These are phyloP conservation scores for Lithodes maja DNA, from an alignment of 2,888 invertebrate genomes.

Conservation along the genomic window DNA sequence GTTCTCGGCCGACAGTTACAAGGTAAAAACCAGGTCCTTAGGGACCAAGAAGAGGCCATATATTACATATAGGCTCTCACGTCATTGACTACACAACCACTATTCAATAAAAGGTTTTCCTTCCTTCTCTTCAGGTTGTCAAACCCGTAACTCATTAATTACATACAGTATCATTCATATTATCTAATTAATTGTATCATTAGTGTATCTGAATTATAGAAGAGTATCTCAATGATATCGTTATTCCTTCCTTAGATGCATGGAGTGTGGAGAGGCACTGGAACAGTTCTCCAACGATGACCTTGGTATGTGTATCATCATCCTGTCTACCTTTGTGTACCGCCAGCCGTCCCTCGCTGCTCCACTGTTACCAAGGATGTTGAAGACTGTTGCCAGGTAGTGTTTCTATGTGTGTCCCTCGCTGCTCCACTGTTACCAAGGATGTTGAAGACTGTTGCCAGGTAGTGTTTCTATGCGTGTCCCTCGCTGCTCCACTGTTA, in stretches of 20 bases:
- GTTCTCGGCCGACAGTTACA: no score
- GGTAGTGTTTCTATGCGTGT: constrained; percentile 79
- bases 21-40: no score
- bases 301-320: constrained; percentile 93
- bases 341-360: constrained; percentile 97
- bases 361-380: constrained; percentile 91
- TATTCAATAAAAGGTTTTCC: no score
- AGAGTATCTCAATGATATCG: not conserved
- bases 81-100: no score
- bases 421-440: constrained; percentile 96
- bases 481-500: no score
- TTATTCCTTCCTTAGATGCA: constrained; percentile 78
- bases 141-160: no score
- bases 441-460: constrained; percentile 90
- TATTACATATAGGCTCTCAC: no score
- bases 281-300: constrained; percentile 98
- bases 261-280: constrained; percentile 90
- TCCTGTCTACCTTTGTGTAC: constrained; percentile 96
- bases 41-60: no score
- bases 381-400: constrained; percentile 90
- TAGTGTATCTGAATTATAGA: no score
- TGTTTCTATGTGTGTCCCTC: constrained; percentile 74
- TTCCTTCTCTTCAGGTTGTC: no score
- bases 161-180: no score
- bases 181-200: no score